These are phyloP conservation scores for Hydrotaea diabolus DNA, from an alignment of 2,888 invertebrate species.

Conservation along the genomic window DNA sequence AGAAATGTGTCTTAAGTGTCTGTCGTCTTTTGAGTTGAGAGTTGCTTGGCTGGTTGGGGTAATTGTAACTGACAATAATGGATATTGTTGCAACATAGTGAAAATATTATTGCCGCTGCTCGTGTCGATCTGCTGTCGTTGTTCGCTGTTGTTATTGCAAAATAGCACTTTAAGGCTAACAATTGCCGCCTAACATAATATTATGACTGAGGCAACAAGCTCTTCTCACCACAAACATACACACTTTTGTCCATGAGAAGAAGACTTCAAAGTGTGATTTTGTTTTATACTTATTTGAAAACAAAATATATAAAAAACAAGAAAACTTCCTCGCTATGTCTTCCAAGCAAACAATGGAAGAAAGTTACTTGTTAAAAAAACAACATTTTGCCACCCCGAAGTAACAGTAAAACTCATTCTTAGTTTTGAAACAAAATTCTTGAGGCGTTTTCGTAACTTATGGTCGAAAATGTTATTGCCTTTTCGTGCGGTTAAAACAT, in stretches of 20 bases:
- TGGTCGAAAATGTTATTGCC: too few relatives aligned
- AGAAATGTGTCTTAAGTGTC: too few relatives aligned
- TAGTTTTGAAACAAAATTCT: too few relatives aligned
- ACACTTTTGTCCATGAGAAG: slow-evolving; percentile 17
- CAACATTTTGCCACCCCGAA: too few relatives aligned
- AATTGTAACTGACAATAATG: slow-evolving; percentile 22
- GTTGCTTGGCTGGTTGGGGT: slow-evolving; percentile 33
- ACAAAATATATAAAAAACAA: neutral
- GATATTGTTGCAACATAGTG: neutral
- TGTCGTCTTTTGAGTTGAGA: slow-evolving; percentile 22
- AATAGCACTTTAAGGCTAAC: slow-evolving; percentile 13
- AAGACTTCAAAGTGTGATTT: slow-evolving; percentile 37
- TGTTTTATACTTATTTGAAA: slow-evolving; percentile 9
- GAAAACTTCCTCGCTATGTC: neutral
- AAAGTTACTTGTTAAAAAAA: too few relatives aligned
- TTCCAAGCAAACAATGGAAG: too few relatives aligned
- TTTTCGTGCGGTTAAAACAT: too few relatives aligned
- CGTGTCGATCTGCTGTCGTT: neutral
- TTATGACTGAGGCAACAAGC: slow-evolving; percentile 31
- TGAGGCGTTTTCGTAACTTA: too few relatives aligned
- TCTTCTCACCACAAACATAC: too few relatives aligned
- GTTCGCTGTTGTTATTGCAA: neutral
- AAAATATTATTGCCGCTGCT: neutral
- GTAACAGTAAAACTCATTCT: too few relatives aligned
- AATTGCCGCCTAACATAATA: slow-evolving; percentile 44